Evolutionary conservation across 2,888 invertebrate genomes (phyloP), one percentile per base, ranked within the genome.

Genomic region (Frankliniella intonsa): DNA sequence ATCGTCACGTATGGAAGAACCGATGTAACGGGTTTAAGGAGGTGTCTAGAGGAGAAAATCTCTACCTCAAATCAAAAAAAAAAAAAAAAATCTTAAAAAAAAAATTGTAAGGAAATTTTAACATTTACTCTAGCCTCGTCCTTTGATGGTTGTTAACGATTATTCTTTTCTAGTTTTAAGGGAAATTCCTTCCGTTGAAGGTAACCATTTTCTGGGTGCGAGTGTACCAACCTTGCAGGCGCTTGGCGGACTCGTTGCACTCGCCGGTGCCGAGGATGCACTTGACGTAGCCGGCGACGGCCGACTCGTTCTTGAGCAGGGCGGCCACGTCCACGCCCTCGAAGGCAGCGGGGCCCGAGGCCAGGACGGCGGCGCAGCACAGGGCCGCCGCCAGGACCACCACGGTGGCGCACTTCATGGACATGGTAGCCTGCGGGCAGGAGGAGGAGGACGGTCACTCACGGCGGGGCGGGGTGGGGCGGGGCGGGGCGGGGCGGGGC

Each of bases 161-260:
- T n/a, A n/a, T n/a, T n/a, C n/a, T n/a, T n/a, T n/a, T n/a, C n/a
- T n/a, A n/a, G n/a, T n/a, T n/a, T n/a, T n/a, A n/a, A n/a, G n/a
- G n/a, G n/a, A n/a, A n/a, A n/a, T n/a, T n/a, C n/a, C n/a, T n/a
- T n/a, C n/a, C n/a, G n/a, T n/a, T n/a, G n/a, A n/a, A n/a, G n/a
- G n/a, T n/a, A n/a, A n/a, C n/a, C n/a, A n/a, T n/a, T n/a, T n/a
- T n/a, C n/a, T n/a, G n/a, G n/a, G n/a, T n/a, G n/a, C n/a, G n/a
- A n/a, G n/a, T n/a, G n/a, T n/a, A n/a, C n/a, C n/a, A n/a, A 76
- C 69, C 69, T 12, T 76, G 69, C 25, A 76, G 69, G 25, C 69
- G 69, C 69, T 76, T 76, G 69, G 69, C 69, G 25, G 69, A 76
- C 69, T 76, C 69, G 69, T 22, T 76, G 69, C 69, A 76, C 69